Evolutionary conservation across 2,888 invertebrate species (phyloP).

Genomic region (Andrena dorsata): DNA sequence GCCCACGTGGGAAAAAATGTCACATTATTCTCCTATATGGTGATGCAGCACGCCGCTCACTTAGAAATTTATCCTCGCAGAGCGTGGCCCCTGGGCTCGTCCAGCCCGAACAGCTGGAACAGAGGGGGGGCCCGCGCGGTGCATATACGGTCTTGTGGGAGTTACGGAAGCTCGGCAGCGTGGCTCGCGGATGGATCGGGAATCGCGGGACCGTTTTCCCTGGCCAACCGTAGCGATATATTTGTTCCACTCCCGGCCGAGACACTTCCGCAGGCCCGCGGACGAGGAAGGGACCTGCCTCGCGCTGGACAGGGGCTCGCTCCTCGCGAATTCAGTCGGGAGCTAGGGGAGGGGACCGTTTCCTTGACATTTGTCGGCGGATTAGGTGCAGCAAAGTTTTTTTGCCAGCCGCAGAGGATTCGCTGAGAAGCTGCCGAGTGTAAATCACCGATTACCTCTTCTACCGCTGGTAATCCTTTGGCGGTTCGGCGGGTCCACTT

Average conservation of each 20-base stretch:
- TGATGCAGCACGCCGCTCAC: slow-evolving; percentile 79
- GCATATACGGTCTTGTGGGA: slow-evolving; percentile 76
- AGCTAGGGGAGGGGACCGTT: slow-evolving; percentile 6
- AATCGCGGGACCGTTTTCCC: slow-evolving; percentile 53
- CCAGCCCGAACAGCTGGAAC: slow-evolving; percentile 20
- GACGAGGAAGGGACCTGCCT: slow-evolving; percentile 6
- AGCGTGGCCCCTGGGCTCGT: slow-evolving; percentile 51
- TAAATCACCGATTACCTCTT: slow-evolving; percentile 40
- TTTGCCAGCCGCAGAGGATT: slow-evolving; percentile 24
- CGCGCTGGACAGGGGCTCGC: neutral
- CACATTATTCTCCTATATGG: slow-evolving; percentile 84
- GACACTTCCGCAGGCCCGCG: slow-evolving; percentile 13
- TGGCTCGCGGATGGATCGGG: slow-evolving; percentile 56
- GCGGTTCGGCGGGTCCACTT: slow-evolving; percentile 12
- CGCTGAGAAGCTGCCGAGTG: slow-evolving; percentile 16
- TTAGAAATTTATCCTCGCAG: slow-evolving; percentile 78
- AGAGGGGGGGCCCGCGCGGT: slow-evolving; percentile 21
- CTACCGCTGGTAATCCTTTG: slow-evolving; percentile 39
- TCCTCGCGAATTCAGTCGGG: neutral
- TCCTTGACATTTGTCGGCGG: slow-evolving; percentile 52
- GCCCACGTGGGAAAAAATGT: slow-evolving; percentile 76
- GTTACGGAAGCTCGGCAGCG: slow-evolving; percentile 67
- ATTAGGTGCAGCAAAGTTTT: slow-evolving; percentile 34
- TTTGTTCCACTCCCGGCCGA: slow-evolving; percentile 49
- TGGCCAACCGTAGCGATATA: slow-evolving; percentile 48